Base-by-base conservation (phyloP, 2,113 vertebrate genomes). In the Campylomormyrus numenius region DNA sequence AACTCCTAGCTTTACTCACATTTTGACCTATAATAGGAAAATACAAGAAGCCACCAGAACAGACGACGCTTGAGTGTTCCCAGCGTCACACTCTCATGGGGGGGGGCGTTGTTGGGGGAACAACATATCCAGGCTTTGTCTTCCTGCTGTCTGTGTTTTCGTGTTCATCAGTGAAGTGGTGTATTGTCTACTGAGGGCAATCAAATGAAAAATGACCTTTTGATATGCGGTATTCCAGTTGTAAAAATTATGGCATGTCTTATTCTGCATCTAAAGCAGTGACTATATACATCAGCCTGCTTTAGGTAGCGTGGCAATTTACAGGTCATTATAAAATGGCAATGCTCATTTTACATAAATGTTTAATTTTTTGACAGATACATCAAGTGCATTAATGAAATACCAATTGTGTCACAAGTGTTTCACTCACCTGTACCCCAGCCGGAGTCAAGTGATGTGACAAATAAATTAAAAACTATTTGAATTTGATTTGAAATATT, bases 11-110 rank as follows among this genome's bases (percentile, higher is more conserved):
- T 80, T n/a, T 48, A 0, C 83, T 85, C 11, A 35, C 19, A 88
- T 27, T 52, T 35, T 66, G 31, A 66, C 13, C 27, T 80, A 77
- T 31, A 7, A 48, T 45, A 42, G 77, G 62, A 89, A 92, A 39
- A 24, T 50, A 84, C 19, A 13, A 50, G 1, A 87, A 53, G 17
- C 27, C 48, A 86, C 46, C n/a, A 46, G 48, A 87, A 92, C 91
- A 96, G 94, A 95, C 95, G 97, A 97, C 98, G 98, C 98, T 99
- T 98, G 98, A 99, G 97, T 97, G 98, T 98, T 98, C 98, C 97
- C 97, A 95, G 85, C 8, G 0, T 56, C 95, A 96, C 95, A 94
- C 93, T 93, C 98, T 98, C 98, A 98, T 99, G 98, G 83, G 96
- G 96, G 39, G 95, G 94, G 92, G 93, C 89, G 89, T 85, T 90